A percentile compares a stretch with the other conserved stretches of the same genome.
Evolutionary conservation across 1,140 invertebrate genomes (phyloP).

Genomic region (Aphaenogaster ashmeadi): DNA sequence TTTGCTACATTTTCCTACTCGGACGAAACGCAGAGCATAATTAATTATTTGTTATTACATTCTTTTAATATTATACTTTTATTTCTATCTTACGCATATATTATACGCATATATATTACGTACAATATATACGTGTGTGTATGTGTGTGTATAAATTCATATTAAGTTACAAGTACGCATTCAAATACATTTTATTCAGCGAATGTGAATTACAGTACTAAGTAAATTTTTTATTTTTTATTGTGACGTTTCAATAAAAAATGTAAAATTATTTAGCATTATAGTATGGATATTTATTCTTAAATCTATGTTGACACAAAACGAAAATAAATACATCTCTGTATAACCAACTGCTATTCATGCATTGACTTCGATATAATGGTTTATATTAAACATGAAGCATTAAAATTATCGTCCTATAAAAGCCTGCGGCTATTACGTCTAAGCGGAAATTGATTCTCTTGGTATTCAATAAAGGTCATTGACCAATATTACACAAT

Average conservation of each 20-base stretch:
- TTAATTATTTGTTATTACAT: constrained; percentile 5
- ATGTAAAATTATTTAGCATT: constrained; percentile 5
- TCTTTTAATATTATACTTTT: not conserved
- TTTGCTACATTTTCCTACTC: too few relatives aligned
- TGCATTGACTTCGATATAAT: not conserved
- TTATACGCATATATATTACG: too few relatives aligned
- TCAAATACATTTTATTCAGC: not conserved
- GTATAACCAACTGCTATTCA: not conserved
- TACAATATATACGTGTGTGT: too few relatives aligned
- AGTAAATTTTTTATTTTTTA: not conserved
- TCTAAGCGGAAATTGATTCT: constrained; percentile 38
- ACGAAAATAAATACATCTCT: not conserved
- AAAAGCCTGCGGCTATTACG: constrained; percentile 4
- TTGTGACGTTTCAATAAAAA: not conserved
- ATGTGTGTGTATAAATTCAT: not conserved
- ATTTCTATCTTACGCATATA: not conserved
- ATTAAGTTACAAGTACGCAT: not conserved
- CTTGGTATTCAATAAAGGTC: constrained; percentile 1
- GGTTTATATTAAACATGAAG: constrained; percentile 15
- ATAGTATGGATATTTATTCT: not conserved
- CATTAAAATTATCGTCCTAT: constrained; percentile 12
- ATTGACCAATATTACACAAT: not conserved
- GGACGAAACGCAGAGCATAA: too few relatives aligned
- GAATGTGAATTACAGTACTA: not conserved
- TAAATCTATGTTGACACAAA: not conserved